Conservation (phyloP, 2,113 vertebrate genomes). For the Neotragus moschatus region DNA sequence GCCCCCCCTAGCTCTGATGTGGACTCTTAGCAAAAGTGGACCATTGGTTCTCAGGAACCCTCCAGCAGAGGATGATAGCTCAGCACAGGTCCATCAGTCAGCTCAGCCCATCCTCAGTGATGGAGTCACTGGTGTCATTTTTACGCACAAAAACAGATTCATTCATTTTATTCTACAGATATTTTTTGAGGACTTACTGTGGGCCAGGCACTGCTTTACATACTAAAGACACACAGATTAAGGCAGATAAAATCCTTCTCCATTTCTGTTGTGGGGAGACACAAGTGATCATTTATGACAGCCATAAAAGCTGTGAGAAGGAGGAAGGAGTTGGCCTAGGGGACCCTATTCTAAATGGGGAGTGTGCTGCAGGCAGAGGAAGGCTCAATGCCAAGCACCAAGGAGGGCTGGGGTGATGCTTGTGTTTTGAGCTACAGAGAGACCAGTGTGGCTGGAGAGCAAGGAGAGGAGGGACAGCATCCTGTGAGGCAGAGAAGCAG, state of each 20-base stretch:
- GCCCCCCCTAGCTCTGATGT: background rate
- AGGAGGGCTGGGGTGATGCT: rapidly evolving
- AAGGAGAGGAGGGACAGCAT: background rate
- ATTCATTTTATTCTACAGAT: background rate
- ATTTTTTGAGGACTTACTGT: background rate
- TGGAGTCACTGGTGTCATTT: background rate
- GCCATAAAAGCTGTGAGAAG: background rate
- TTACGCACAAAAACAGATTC: background rate
- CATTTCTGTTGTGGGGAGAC: background rate
- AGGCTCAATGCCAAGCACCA: rapidly evolving
- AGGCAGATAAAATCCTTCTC: background rate
- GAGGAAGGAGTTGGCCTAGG: background rate
- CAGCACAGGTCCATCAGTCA: background rate
- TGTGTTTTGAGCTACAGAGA: background rate
- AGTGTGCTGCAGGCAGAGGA: background rate
- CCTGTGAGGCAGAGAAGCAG: background rate
- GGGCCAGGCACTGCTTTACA: background rate
- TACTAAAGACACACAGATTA: background rate
- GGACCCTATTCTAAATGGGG: background rate
- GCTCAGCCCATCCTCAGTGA: background rate
- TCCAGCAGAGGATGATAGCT: background rate
- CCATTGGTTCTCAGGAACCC: background rate
- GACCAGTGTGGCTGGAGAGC: background rate
- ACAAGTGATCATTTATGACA: background rate
- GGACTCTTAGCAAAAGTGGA: background rate